A percentile compares a stretch with the other conserved stretches of the same genome.
These are phyloP conservation scores for Liparis tanakae DNA, from an alignment of 2,797 vertebrate genomes.

Conservation along the genomic window DNA sequence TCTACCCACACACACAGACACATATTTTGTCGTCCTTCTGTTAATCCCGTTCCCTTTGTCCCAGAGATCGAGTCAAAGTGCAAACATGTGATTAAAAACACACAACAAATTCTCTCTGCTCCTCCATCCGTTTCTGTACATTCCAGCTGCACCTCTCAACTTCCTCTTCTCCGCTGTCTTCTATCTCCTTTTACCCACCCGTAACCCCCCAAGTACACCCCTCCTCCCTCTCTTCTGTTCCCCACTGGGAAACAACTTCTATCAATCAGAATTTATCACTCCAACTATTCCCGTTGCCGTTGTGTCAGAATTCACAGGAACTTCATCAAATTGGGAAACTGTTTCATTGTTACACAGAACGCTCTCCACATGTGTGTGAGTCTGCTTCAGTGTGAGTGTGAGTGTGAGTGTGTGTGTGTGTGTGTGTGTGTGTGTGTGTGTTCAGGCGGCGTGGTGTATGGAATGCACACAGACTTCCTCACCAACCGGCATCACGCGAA, in stretches of 20 bases:
- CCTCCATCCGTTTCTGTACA: background rate
- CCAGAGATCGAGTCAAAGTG: background rate
- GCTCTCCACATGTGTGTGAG: slow-evolving; percentile 66
- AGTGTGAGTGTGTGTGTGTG: slow-evolving; percentile 59
- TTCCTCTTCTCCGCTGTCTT: slow-evolving; percentile 1
- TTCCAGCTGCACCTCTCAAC: slow-evolving; percentile 1
- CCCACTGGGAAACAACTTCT: slow-evolving; percentile 70
- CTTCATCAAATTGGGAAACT: slow-evolving; percentile 76
- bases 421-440: slow-evolving; percentile 53
- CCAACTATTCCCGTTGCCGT: slow-evolving; percentile 76
- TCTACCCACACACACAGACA: background rate
- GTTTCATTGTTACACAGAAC: slow-evolving; percentile 79
- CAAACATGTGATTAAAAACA: slow-evolving; percentile 15
- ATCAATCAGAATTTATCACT: slow-evolving; percentile 86
- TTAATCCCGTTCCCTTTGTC: background rate
- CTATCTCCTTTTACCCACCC: slow-evolving; percentile 11
- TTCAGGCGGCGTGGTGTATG: slow-evolving; percentile 53
- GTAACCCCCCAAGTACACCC: background rate
- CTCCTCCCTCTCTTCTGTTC: slow-evolving; percentile 45
- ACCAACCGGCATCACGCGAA: slow-evolving; percentile 34
- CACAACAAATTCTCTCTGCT: background rate
- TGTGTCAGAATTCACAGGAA: slow-evolving; percentile 85
- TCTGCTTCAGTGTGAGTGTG: slow-evolving; percentile 65
- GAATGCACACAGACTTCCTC: slow-evolving; percentile 59
- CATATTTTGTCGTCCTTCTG: background rate